Base-by-base conservation (phyloP, 2,113 vertebrate species). In the Chamaetylas fuelleborni region DNA sequence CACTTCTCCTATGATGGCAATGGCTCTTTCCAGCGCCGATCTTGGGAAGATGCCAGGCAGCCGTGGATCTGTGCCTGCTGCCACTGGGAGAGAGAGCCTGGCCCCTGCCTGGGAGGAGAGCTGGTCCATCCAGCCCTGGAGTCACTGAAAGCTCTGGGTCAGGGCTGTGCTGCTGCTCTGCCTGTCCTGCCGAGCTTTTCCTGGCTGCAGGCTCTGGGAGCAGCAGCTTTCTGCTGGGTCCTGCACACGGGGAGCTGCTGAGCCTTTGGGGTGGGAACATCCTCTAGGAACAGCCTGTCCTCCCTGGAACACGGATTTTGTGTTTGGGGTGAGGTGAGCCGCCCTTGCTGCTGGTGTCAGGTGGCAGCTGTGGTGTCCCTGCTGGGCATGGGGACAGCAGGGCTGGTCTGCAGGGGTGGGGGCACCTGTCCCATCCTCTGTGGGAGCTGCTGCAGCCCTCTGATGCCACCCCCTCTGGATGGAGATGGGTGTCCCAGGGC, bases 91-190 rank as follows among this genome's bases (percentile, higher is more conserved):
- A 1, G 58, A 19, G 11, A 53, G 17, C n/a, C 38, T 31, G 74
- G 33, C 20, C 24, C 0, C 8, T 53, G 31, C 51, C 1, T 4
- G 47, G 61, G 25, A 56, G 23, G 22, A 43, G 79, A 51, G 1
- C 14, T 1, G 1, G 26, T 19, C 25, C 36, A 1, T 1, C 0
- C 29, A 14, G 13, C 33, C 57, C 65, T 2, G 1, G n/a, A 15
- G 38, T 1, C 51, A 4, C 0, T 31, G 36, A 1, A 5, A 1
- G 58, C 0, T 26, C 26, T 6, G 58, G 36, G 1, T 29, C 34
- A 1, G 53, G 26, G 81, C 60, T 48, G 42, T 51, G 76, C 84
- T 16, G 65, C 36, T 45, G 34, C 22, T 19, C 38, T 31, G 22
- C 25, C 66, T 8, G 78, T 16, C 70, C 60, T 9, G 13, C 48